phyloP scores from a whole-genome alignment of 37 sponge, comb jelly and placozoan genomes.

The Chondrosia reniformis region DNA sequence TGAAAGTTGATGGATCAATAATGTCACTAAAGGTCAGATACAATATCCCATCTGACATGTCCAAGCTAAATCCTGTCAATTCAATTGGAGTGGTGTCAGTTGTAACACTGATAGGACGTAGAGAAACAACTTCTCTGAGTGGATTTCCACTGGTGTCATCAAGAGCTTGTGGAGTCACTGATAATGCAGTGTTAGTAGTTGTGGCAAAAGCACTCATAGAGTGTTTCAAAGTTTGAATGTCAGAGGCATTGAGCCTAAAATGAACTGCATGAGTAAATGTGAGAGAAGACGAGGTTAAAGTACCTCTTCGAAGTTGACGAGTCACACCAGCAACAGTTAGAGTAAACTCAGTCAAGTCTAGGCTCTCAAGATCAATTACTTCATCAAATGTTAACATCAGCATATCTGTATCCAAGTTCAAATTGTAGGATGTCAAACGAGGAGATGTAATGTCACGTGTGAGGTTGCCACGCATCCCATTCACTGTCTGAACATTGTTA shows the following conservation, averaged over 20 bases:
- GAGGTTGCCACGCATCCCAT: constrained; percentile 47
- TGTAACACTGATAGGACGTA: background rate
- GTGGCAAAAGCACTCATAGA: constrained; percentile 20
- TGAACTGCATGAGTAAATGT: constrained; percentile 35
- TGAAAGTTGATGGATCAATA: constrained; percentile 58
- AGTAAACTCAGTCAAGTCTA: constrained; percentile 38
- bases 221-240: constrained; percentile 60
- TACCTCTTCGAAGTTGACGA: background rate
- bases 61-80: constrained; percentile 48
- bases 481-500: constrained; percentile 46
- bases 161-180: constrained; percentile 21
- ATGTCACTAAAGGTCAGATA: constrained; percentile 76
- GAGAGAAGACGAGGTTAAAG: constrained; percentile 24
- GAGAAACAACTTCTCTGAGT: background rate
- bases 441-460: constrained; percentile 54
- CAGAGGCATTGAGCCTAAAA: constrained; percentile 36
- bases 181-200: constrained; percentile 34
- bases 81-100: constrained; percentile 36
- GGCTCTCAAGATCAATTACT: constrained; percentile 25
- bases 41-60: constrained; percentile 63
- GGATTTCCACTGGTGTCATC: constrained; percentile 47
- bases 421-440: constrained; percentile 27
- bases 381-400: constrained; percentile 75
- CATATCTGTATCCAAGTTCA: constrained; percentile 60
- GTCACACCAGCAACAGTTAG: background rate